Conservation (phyloP, 2,888 invertebrate genomes). For the Campoplex nolae region DNA sequence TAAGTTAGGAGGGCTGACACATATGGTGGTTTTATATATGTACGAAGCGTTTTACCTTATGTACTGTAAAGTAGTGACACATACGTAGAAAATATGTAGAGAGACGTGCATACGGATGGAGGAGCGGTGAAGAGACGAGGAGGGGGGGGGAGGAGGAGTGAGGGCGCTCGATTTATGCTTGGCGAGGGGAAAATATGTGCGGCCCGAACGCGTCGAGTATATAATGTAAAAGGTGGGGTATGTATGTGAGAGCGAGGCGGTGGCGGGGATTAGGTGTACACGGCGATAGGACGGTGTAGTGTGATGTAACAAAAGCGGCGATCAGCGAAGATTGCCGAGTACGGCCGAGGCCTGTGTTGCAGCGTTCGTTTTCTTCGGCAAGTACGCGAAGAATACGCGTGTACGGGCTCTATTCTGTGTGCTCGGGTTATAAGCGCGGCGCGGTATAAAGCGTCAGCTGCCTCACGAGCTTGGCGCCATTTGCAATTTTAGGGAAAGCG, state of each 20-base stretch:
- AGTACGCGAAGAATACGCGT: constrained; percentile 53
- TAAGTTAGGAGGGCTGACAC: neutral
- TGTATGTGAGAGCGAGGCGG: neutral
- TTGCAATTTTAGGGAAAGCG: constrained; percentile 79
- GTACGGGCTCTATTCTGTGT: constrained; percentile 5
- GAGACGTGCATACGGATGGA: constrained; percentile 29
- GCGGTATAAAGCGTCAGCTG: constrained; percentile 75
- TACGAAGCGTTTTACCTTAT: neutral
- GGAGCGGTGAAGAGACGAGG: neutral
- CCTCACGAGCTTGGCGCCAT: constrained; percentile 78
- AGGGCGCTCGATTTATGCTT: constrained; percentile 65
- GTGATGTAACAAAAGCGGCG: constrained; percentile 83
- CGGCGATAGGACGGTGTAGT: constrained; percentile 72
- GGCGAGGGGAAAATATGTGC: constrained; percentile 66
- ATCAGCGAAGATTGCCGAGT: constrained; percentile 79
- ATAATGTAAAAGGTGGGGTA: constrained; percentile 39
- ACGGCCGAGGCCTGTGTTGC: constrained; percentile 70
- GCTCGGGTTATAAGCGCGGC: constrained; percentile 46
- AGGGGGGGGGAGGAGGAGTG: constrained; percentile 6
- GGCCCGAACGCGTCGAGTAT: constrained; percentile 55
- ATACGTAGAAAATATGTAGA: neutral
- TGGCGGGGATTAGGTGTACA: constrained; percentile 41
- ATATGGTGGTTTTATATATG: neutral
- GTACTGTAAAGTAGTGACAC: constrained; percentile 15
- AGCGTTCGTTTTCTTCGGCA: constrained; percentile 59